phyloP scores from a whole-genome alignment of 2,888 invertebrate genomes.

The Apamea anceps region DNA sequence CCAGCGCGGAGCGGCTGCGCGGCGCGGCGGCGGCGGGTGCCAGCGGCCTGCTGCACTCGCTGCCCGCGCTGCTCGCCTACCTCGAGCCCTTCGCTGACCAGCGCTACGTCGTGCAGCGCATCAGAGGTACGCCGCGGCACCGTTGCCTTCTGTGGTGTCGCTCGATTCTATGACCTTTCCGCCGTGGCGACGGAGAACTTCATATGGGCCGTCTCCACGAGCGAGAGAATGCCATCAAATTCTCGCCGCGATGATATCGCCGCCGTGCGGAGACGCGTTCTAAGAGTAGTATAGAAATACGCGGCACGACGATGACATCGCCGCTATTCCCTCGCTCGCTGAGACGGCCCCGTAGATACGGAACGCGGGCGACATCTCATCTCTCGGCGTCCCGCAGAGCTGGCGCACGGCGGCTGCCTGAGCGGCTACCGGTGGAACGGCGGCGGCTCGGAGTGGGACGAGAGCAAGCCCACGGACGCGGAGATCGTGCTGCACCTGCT shows the following conservation, averaged over 20 bases:
- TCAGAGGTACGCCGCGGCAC: conserved; percentile 87
- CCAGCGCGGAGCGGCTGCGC: conserved; percentile 74
- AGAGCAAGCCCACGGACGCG: conserved; percentile 96
- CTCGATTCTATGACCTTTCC: neutral
- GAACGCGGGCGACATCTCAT: neutral
- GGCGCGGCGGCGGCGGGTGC: conserved; percentile 79
- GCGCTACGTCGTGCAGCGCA: conserved; percentile 95
- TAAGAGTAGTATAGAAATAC: no score
- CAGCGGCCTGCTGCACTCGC: conserved; percentile 76
- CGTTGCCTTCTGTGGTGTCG: neutral
- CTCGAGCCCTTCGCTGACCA: conserved; percentile 95
- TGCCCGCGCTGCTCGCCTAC: conserved; percentile 94
- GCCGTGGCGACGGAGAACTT: neutral
- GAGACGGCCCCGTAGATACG: no score
- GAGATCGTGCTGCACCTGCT: conserved; percentile 96
- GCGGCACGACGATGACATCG: no score
- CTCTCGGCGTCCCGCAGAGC: conserved; percentile 83
- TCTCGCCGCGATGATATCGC: no score
- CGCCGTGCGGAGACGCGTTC: no score
- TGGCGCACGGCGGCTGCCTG: conserved; percentile 96
- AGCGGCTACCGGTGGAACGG: conserved; percentile 97
- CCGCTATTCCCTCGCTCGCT: no score
- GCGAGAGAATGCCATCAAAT: no score
- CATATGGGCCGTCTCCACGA: no score
- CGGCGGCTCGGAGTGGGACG: conserved; percentile 92